Conservation (phyloP, 37 sponge, comb jelly and placozoan species). For the Haliclona indistincta region DNA sequence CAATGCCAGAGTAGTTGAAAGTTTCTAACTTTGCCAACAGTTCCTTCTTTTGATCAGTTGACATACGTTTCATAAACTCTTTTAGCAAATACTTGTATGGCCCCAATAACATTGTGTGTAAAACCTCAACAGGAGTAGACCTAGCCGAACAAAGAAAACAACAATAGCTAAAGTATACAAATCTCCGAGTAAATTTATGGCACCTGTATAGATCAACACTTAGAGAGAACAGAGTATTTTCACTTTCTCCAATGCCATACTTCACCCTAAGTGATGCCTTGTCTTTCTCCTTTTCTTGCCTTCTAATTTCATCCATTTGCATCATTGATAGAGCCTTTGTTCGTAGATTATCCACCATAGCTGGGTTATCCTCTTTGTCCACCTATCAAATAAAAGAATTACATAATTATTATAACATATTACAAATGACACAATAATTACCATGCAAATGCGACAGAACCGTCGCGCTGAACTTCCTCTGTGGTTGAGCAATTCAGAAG, state of each 20-base stretch:
- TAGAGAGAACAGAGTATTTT: conserved; percentile 14
- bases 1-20: conserved; percentile 33
- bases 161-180: no score
- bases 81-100: conserved; percentile 47
- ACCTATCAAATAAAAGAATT: no score
- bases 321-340: background rate
- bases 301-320: conserved; percentile 7
- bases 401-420: no score
- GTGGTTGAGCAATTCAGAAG: conserved; percentile 27
- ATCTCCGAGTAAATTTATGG: no score
- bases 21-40: conserved; percentile 17
- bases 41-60: conserved; percentile 11
- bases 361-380: no score
- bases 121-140: conserved; percentile 42
- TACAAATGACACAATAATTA: conserved; percentile 1
- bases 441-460: conserved; percentile 44
- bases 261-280: background rate
- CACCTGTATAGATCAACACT: no score
- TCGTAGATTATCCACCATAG: no score
- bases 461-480: no score
- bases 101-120: conserved; percentile 35
- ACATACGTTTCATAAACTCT: conserved; percentile 9
- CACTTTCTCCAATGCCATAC: conserved; percentile 17
- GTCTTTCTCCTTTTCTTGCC: background rate
- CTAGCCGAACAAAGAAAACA: background rate